Evolutionary conservation across 2,888 invertebrate species (phyloP), one percentile per base, ranked within the genome.

Genomic region (Frankliniella intonsa): DNA sequence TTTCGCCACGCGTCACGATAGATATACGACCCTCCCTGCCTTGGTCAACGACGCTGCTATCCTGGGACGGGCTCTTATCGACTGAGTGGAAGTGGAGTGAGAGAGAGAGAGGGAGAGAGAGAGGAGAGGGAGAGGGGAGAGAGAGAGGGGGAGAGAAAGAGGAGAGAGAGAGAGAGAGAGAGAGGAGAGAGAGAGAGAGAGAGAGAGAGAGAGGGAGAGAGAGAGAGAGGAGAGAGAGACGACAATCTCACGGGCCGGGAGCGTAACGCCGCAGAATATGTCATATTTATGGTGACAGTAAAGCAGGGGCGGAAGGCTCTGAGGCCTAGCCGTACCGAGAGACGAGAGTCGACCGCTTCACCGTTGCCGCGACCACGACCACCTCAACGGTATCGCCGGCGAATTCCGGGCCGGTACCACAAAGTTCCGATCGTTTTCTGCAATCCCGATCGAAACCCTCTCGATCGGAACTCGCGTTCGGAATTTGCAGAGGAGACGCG

Each of bases 271-370:
- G 10, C 69, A 25, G 69, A 76, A 76, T 76, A 25, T 76, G 69
- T 76, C 69, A 76, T 76, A 25, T 76, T 76, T 76, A 76, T 76
- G 69, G 25, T 76, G 69, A 76, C 69, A 76, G 69, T 76, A 76
- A 76, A 76, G 22, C 25, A 22, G 22, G 62, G 19, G n/a, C 62
- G 38, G 5, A 38, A 38, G 38, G 38, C 38, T n/a, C 38, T 38
- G 38, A 38, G 38, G 5, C 38, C 38, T 2, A 38, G 5, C 2
- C 38, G 38, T 38, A 38, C n/a, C n/a, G 51, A 2, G 2, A 38
- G 38, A 38, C 38, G 38, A 38, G 38, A 38, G 5, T 5, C 38
- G 3, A 38, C 38, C 38, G 55, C 62, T 62, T 17, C 55, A 17
- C 14, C 14, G 19, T 14, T 9, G 51, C 51, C 14, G 55, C 55